These are phyloP conservation scores for Drosophila navojoa DNA, from an alignment of 1,140 invertebrate genomes.

Conservation along the genomic window DNA sequence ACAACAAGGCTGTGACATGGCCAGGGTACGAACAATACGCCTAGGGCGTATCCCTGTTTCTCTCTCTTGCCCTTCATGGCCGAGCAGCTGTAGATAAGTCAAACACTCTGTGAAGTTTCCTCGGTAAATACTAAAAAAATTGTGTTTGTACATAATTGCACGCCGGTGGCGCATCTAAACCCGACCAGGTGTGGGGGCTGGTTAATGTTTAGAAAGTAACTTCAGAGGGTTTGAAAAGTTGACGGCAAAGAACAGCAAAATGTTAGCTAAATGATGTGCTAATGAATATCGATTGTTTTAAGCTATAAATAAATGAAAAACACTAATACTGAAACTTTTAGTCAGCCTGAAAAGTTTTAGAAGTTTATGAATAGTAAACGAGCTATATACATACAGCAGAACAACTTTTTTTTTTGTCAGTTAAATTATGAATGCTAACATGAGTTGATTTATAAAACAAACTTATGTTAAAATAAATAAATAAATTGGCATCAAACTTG, in stretches of 20 bases:
- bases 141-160: slow-evolving; percentile 62
- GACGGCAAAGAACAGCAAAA: not conserved
- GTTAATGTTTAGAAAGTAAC: slow-evolving; percentile 6
- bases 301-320: not conserved
- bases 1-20: slow-evolving; percentile 36
- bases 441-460: no score
- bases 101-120: slow-evolving; percentile 62
- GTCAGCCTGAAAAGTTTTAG: not conserved
- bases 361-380: slow-evolving; percentile 1
- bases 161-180: slow-evolving; percentile 45
- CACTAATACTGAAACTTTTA: not conserved
- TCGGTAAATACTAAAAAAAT: slow-evolving; percentile 50
- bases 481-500: no score
- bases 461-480: no score
- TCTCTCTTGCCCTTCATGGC: slow-evolving; percentile 11
- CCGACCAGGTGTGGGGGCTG: slow-evolving; percentile 20
- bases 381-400: not conserved
- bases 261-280: not conserved
- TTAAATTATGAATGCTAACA: not conserved
- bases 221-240: slow-evolving; percentile 36
- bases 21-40: slow-evolving; percentile 5
- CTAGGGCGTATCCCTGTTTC: slow-evolving; percentile 34
- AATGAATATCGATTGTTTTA: slow-evolving; percentile 4
- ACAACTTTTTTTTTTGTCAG: not conserved
- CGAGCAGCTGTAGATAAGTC: slow-evolving; percentile 48